These are phyloP conservation scores for Sycobia sp. DNA, from an alignment of 1,140 invertebrate genomes.

Conservation along the genomic window DNA sequence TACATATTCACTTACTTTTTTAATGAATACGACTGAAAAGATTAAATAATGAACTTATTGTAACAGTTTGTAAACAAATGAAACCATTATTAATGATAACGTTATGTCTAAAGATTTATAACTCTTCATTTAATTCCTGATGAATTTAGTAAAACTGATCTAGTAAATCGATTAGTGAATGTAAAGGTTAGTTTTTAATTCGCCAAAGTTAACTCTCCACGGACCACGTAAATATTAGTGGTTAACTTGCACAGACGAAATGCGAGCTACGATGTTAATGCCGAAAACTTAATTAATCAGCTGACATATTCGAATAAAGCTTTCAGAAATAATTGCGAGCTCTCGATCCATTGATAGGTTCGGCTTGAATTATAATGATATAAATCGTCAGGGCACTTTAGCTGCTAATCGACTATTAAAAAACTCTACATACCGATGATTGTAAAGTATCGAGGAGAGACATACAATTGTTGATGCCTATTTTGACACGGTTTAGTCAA, in stretches of 20 bases:
- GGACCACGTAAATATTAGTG: background rate
- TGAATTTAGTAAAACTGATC: conserved; percentile 7
- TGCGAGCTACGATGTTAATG: background rate
- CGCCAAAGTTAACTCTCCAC: conserved; percentile 1
- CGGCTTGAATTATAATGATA: background rate
- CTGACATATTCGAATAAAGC: conserved; percentile 6
- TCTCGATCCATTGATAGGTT: conserved; percentile 11
- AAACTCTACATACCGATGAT: conserved; percentile 28
- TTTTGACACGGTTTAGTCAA: conserved; percentile 9
- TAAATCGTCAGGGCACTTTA: background rate
- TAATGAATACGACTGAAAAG: background rate
- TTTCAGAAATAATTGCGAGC: conserved; percentile 7
- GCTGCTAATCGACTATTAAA: conserved; percentile 16
- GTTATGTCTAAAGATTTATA: no score
- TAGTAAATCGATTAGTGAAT: no score
- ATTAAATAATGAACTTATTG: background rate
- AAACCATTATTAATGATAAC: background rate
- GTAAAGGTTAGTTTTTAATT: no score
- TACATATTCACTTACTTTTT: background rate
- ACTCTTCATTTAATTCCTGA: background rate
- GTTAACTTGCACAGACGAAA: background rate
- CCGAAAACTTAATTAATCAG: background rate
- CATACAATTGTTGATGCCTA: background rate
- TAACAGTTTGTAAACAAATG: no score
- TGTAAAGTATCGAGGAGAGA: conserved; percentile 10